Evolutionary conservation across 2,113 vertebrate genomes (phyloP).

Genomic region (Pseudolaguvia tuberculata): DNA sequence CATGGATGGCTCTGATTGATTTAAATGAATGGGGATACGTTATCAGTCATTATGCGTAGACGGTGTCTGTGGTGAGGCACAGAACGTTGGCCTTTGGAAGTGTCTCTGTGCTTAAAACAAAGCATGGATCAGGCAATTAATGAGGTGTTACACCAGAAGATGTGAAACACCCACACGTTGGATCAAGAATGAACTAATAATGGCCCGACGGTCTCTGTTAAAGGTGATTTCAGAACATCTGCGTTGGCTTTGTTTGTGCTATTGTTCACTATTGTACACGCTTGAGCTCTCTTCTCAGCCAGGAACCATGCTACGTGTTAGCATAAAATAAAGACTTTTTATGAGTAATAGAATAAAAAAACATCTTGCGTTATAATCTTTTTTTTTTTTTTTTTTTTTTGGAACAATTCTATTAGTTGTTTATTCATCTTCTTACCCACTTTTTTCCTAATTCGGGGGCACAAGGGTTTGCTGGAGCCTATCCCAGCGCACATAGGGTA

Average conservation of each 20-base stretch:
- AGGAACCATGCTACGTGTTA: too few relatives aligned
- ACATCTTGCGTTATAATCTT: background rate
- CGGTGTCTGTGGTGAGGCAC: background rate
- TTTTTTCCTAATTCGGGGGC: too few relatives aligned
- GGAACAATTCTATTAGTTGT: too few relatives aligned
- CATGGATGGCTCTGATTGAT: conserved; percentile 1
- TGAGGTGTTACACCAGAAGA: background rate
- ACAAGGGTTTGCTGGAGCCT: too few relatives aligned
- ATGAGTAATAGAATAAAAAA: background rate
- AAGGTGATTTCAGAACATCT: conserved; percentile 4
- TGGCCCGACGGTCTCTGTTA: background rate
- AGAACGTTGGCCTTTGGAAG: background rate
- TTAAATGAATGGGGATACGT: background rate
- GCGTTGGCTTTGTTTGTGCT: conserved; percentile 1
- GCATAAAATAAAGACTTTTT: background rate
- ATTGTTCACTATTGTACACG: conserved; percentile 11
- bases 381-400: too few relatives aligned
- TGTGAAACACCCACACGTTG: background rate
- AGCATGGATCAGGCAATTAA: background rate
- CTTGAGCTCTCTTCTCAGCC: too few relatives aligned
- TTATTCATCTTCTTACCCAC: too few relatives aligned
- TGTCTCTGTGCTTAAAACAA: background rate
- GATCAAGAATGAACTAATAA: background rate
- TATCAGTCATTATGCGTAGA: background rate
- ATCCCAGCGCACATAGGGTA: too few relatives aligned